Conservation (phyloP, 2,888 invertebrate species). For the Pocota personata region DNA sequence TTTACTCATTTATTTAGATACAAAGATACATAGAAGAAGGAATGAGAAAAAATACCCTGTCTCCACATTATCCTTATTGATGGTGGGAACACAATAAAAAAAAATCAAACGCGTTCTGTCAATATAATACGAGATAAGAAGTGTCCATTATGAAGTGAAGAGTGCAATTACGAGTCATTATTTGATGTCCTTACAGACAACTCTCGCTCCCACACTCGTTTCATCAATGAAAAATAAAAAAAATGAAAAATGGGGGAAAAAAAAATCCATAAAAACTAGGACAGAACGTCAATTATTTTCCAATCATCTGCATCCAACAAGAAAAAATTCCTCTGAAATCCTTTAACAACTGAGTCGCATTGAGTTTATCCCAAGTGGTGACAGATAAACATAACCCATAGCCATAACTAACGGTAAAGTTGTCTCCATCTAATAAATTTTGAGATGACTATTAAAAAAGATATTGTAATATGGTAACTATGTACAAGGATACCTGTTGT, state of each 20-base stretch:
- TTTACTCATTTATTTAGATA: slow-evolving; percentile 14
- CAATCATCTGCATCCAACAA: slow-evolving; percentile 16
- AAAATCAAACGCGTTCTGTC: slow-evolving; percentile 20
- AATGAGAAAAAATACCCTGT: not conserved
- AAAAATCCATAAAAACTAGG: not conserved
- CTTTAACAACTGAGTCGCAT: slow-evolving; percentile 25
- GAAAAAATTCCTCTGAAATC: slow-evolving; percentile 20
- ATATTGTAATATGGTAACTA: not conserved
- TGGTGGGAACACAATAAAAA: slow-evolving; percentile 32
- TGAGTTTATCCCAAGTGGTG: not conserved
- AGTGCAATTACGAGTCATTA: slow-evolving; percentile 54
- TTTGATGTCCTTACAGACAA: slow-evolving; percentile 43
- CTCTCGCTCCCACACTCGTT: slow-evolving; percentile 16
- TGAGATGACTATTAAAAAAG: slow-evolving; percentile 10
- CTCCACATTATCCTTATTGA: slow-evolving; percentile 21
- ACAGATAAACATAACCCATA: slow-evolving; percentile 46
- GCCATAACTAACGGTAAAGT: slow-evolving; percentile 53
- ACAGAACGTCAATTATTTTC: slow-evolving; percentile 15
- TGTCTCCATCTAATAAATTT: slow-evolving; percentile 42
- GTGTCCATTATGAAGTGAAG: slow-evolving; percentile 47
- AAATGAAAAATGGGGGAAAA: not conserved
- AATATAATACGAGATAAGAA: slow-evolving; percentile 48
- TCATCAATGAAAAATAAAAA: not conserved
- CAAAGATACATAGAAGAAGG: not conserved
- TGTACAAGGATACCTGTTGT: slow-evolving; percentile 19